Evolutionary conservation across 2,888 invertebrate species (phyloP).

Genomic region (Spilarctia lutea): DNA sequence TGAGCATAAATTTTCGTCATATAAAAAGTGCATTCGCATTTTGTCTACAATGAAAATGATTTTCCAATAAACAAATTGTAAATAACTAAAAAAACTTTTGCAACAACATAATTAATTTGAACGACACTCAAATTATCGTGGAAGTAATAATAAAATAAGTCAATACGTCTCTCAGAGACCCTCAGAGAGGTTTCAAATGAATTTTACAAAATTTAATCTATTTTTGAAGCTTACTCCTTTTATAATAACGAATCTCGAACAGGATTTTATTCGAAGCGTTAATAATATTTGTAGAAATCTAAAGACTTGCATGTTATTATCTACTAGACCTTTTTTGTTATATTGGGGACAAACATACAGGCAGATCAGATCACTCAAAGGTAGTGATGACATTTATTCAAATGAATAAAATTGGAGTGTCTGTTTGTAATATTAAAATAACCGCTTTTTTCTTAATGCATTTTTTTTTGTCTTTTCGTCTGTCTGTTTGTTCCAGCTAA

Average conservation of each 20-base stretch:
- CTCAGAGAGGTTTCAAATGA: constrained; percentile 27
- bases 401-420: too few species aligned
- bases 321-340: not conserved
- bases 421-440: too few species aligned
- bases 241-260: constrained; percentile 27
- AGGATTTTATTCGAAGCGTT: constrained; percentile 39
- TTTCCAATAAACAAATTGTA: not conserved
- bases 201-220: constrained; percentile 32
- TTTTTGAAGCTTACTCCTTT: constrained; percentile 26
- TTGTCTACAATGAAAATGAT: too few species aligned
- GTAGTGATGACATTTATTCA: too few species aligned
- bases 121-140: constrained; percentile 13
- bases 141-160: constrained; percentile 13
- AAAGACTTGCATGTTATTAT: not conserved
- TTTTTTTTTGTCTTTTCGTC: too few species aligned
- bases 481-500: too few species aligned
- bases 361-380: too few species aligned
- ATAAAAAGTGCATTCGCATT: too few species aligned
- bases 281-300: constrained; percentile 20
- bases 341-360: not conserved
- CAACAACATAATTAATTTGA: constrained; percentile 7
- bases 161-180: constrained; percentile 9
- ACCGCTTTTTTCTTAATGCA: too few species aligned
- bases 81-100: not conserved
- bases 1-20: too few species aligned